Base-by-base conservation (phyloP, 2,113 vertebrate species). In the Platysternon megacephalum region DNA sequence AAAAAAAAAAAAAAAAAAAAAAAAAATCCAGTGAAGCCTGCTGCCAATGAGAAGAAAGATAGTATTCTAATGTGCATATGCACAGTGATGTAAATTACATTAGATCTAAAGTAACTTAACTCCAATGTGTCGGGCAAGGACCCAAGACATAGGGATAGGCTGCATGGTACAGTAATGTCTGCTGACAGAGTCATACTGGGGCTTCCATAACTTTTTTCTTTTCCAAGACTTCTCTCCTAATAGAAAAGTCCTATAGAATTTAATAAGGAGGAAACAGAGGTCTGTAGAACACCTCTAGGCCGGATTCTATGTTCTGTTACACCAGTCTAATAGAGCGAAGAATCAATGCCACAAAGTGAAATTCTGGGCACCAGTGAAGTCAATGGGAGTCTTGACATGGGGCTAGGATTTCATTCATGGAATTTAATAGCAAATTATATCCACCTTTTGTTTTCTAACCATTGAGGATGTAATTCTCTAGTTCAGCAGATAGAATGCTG, bases 51-150 rank as follows among this genome's bases (percentile, higher is more conserved):
- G n/a, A 96, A 94, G 84, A 68, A 72, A 28, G 32, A n/a, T n/a
- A 46, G 17, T 32, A 46, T 35, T 1, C 5, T 22, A 35, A 78
- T 0, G 2, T 83, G 91, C 52, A 78, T n/a, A 28, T 85, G 55
- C 49, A 51, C 19, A 85, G 84, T 90, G 93, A 94, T 85, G 29
- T 0, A 88, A 0, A 19, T 86, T 94, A 29, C 76, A 35, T 85
- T 93, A 84, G 32, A 91, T 80, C 93, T 93, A 72, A 92, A 32
- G 55, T 89, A 52, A 89, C 48, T 82, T 90, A 32, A 86, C 94
- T 84, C 72, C 11, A 1, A 14, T 88, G 1, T 51, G 51, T 72
- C n/a, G 55, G 61, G 5, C 44, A 91, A 76, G 42, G 44, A 80
- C 68, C 90, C 93, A 91, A 55, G 74, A 46, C 81, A 55, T 74